Base-by-base conservation (phyloP, 2,888 invertebrate species). In the Tribolium freemani region DNA sequence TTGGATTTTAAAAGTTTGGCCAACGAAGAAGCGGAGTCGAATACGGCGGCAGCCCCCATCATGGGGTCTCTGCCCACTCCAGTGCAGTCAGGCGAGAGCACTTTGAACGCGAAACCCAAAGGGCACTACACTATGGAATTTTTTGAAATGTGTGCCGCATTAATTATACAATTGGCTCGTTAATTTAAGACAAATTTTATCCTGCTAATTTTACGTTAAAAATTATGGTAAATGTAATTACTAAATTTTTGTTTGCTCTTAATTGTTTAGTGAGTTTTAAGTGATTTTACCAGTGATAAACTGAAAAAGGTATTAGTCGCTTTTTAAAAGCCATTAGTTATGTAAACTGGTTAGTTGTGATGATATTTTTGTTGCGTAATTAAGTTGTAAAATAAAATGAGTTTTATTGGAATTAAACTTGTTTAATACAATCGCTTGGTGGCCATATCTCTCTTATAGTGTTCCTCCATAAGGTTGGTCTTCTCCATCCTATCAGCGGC, bases 101-200 rank as follows among this genome's bases (percentile, higher is more conserved):
- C 31, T 21, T 10, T 67, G 21, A 70, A 86, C 20, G 78, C 69
- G 31, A 83, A 83, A 72, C 75, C 78, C n/a, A 81, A 82, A 20
- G 95, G 95, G 0, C 98, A 99, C 84, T 97, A 98, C 86, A 99
- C 99, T 1, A 97, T 99, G 96, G 99, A 99, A 88, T 99, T 99
- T 89, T 99, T 99, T 84, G 99, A 99, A 89, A 99, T 99, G 98
- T 99, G 99, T 87, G 98, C 99, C 13, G 96, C 97, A 1, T 90
- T 99, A 53, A 99, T 99, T 81, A 98, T 98, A 74, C 98, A 99
- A 81, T 89, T 99, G 75, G 99, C 99, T 30, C 94, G 98, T 87
- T 98, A 90, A 87, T 61, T 60, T 26, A 72, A 38, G 46, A 50
- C 48, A 21, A 11, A 6, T 54, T n/a, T 69, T 38, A 48, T 64